Conservation (phyloP, 53 echinoderm and acorn worm genomes). For the Pentamera pediparva region DNA sequence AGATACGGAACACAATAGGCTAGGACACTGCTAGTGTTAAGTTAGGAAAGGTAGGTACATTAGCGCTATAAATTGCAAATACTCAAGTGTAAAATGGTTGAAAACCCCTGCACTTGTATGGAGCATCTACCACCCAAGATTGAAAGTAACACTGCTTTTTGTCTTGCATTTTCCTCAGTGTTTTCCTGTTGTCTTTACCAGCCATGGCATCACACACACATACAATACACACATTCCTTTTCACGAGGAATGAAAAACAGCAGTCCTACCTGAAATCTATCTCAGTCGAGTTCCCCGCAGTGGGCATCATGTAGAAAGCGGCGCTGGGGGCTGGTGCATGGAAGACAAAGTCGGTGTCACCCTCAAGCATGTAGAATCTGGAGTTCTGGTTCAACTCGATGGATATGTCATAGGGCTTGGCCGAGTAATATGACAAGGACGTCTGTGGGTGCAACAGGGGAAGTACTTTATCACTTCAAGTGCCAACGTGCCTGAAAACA, state of each 20-base stretch:
- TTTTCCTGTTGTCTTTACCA: too few relatives aligned
- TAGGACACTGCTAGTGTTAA: too few relatives aligned
- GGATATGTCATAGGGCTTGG: slow-evolving; percentile 48
- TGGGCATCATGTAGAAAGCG: slow-evolving; percentile 55
- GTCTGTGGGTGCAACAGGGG: slow-evolving; percentile 21
- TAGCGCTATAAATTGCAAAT: too few relatives aligned
- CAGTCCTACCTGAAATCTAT: slow-evolving; percentile 44
- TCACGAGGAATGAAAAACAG: background rate
- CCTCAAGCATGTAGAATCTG: slow-evolving; percentile 41
- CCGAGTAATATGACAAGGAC: slow-evolving; percentile 58
- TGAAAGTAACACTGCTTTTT: too few relatives aligned
- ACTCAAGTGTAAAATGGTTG: too few relatives aligned
- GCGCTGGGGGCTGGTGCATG: slow-evolving; percentile 61
- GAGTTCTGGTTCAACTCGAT: slow-evolving; percentile 30
- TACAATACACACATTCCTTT: background rate
- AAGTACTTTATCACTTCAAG: background rate
- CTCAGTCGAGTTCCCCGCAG: slow-evolving; percentile 27
- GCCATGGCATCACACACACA: too few relatives aligned
- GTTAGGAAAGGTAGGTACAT: too few relatives aligned
- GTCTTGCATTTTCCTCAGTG: too few relatives aligned
- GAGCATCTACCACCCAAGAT: background rate
- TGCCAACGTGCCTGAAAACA: background rate
- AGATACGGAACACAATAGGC: too few relatives aligned
- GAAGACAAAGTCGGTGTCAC: slow-evolving; percentile 40
- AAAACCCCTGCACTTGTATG: too few relatives aligned